These are phyloP conservation scores for Medauroidea extradentata DNA, from an alignment of 1,140 invertebrate genomes.

Conservation along the genomic window DNA sequence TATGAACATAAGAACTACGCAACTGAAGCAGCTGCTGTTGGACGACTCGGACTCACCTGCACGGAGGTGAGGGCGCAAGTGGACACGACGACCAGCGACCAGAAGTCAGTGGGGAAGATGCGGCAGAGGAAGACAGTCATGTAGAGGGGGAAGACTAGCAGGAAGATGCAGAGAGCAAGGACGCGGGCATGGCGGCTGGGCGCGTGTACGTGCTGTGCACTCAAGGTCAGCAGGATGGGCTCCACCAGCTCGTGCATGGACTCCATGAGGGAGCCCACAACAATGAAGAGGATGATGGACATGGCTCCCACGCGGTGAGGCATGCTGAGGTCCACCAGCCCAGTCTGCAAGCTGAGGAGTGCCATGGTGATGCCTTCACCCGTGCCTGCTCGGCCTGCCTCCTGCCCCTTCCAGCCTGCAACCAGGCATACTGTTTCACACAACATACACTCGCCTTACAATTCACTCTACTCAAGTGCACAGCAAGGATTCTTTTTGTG, in stretches of 20 bases:
- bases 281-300: constrained; percentile 53
- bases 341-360: constrained; percentile 52
- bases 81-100: constrained; percentile 52
- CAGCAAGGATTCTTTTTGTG: background rate
- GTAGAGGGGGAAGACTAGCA: constrained; percentile 49
- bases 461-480: background rate
- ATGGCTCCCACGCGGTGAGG: constrained; percentile 51
- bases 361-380: constrained; percentile 55
- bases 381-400: constrained; percentile 47
- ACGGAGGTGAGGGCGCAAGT: constrained; percentile 53
- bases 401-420: constrained; percentile 30
- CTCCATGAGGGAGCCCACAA: constrained; percentile 52
- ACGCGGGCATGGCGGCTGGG: constrained; percentile 41
- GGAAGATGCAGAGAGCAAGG: constrained; percentile 46
- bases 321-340: constrained; percentile 48
- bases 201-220: constrained; percentile 37
- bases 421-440: background rate
- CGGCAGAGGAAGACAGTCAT: constrained; percentile 49
- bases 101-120: constrained; percentile 54
- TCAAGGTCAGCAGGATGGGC: constrained; percentile 49
- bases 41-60: constrained; percentile 32
- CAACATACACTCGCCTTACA: background rate
- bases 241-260: constrained; percentile 56
- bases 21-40: too few relatives aligned
- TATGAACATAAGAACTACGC: too few relatives aligned